Percentiles rank a stretch among this genome's conserved stretches.
Conservation (phyloP, 2,113 vertebrate genomes). For the Abramis brama region DNA sequence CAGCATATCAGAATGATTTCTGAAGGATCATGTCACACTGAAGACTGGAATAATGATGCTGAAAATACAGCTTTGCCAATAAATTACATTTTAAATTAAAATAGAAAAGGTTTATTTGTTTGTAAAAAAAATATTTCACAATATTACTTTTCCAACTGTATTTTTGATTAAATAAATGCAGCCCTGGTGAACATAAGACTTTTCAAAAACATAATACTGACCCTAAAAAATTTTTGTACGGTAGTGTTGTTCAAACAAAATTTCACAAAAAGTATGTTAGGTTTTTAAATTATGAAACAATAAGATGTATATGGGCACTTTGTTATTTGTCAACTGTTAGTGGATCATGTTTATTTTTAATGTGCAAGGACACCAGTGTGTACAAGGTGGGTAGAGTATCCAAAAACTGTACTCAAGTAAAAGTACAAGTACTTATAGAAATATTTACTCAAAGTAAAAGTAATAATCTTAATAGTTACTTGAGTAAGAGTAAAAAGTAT, state of each 20-base stretch:
- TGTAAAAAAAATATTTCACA: neutral
- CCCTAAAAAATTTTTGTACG: neutral
- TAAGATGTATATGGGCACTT: too few relatives aligned
- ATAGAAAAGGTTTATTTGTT: too few relatives aligned
- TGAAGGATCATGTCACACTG: neutral
- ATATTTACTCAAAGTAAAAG: too few relatives aligned
- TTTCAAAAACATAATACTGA: neutral
- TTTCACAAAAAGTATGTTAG: neutral
- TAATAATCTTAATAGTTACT: too few relatives aligned
- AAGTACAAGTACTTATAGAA: too few relatives aligned
- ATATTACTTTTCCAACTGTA: neutral
- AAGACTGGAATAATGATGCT: neutral
- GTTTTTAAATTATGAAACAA: neutral
- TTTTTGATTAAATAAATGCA: neutral
- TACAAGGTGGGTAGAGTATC: too few relatives aligned
- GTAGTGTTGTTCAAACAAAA: neutral
- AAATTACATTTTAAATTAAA: neutral
- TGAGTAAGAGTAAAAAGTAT: too few relatives aligned
- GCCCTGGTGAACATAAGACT: neutral
- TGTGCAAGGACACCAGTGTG: neutral
- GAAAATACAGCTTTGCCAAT: neutral
- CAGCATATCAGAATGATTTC: neutral
- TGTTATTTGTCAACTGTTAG: too few relatives aligned
- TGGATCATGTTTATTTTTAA: too few relatives aligned
- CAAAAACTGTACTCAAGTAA: too few relatives aligned